Conservation (phyloP, 2,113 vertebrate species). For the Mystacornis crossleyi region DNA sequence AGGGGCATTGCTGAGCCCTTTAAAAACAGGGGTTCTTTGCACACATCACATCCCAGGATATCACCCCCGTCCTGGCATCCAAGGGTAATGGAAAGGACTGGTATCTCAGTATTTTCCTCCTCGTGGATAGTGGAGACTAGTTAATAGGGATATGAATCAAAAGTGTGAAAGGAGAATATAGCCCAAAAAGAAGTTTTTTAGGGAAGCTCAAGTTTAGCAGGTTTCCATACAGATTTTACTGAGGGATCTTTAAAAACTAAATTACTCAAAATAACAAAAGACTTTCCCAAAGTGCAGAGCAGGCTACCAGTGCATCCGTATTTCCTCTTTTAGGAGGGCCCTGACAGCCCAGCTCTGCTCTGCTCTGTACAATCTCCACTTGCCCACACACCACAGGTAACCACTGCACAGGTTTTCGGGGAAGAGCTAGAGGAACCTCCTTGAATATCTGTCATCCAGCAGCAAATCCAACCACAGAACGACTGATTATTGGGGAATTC, state of each 20-base stretch:
- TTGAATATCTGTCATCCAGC: neutral
- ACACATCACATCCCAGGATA: neutral
- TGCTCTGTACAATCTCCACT: neutral
- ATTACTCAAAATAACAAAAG: neutral
- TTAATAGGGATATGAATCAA: neutral
- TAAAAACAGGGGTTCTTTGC: neutral
- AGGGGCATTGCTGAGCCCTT: neutral
- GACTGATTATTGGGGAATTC: neutral
- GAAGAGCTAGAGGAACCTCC: neutral
- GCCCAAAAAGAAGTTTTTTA: neutral
- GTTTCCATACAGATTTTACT: neutral
- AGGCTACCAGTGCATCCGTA: neutral
- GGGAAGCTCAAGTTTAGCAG: neutral
- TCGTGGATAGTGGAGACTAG: neutral
- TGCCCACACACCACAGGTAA: neutral
- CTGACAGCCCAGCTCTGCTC: neutral
- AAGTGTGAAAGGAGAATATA: neutral
- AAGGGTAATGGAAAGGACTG: neutral
- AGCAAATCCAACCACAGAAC: accelerated
- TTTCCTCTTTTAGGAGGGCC: neutral
- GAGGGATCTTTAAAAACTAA: neutral
- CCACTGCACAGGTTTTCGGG: neutral
- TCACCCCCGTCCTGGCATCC: neutral
- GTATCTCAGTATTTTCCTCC: neutral
- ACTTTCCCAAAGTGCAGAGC: neutral